Conservation (phyloP, 2,113 vertebrate species). For the Prinia subflava region DNA sequence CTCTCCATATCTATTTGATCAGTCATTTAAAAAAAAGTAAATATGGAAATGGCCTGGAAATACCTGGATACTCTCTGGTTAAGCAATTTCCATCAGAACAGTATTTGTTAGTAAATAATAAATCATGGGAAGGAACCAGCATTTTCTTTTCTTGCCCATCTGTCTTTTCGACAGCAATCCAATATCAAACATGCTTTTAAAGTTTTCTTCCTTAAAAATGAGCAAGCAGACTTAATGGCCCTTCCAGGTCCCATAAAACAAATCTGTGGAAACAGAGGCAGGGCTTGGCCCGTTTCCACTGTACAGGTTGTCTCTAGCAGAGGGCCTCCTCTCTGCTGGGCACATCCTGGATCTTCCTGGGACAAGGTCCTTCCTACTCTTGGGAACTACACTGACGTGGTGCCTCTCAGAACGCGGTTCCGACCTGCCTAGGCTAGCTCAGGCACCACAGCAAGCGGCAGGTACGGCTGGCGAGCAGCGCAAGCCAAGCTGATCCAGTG, state of each 20-base stretch:
- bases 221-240: not conserved
- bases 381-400: too few species aligned
- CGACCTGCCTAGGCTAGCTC: too few species aligned
- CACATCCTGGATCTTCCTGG: not conserved
- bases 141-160: not conserved
- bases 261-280: not conserved
- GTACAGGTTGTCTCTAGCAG: not conserved
- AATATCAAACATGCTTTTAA: not conserved
- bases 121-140: not conserved
- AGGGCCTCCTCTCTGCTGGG: not conserved
- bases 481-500: too few species aligned
- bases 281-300: not conserved
- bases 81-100: not conserved
- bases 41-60: not conserved
- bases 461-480: too few species aligned
- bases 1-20: not conserved
- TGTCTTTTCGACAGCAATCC: not conserved
- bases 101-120: not conserved
- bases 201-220: not conserved
- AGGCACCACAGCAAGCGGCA: too few species aligned
- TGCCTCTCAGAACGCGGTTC: too few species aligned
- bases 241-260: not conserved
- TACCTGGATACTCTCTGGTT: not conserved
- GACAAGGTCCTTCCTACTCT: not conserved
- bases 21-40: not conserved